Conservation (phyloP, 53 echinoderm and acorn worm genomes). For the Antedon mediterranea region DNA sequence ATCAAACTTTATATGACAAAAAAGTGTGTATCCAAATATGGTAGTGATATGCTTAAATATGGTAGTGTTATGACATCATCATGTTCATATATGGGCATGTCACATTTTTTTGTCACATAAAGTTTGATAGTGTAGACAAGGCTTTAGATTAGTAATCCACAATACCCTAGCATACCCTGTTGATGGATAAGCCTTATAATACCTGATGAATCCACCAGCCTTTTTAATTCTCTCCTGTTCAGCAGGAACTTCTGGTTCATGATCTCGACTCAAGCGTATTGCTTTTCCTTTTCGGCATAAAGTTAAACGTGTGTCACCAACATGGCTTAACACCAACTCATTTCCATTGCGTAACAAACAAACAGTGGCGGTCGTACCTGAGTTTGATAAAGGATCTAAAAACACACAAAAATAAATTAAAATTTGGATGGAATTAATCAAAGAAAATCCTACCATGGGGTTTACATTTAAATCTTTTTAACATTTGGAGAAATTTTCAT, state of each 20-base stretch:
- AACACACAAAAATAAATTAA: neutral
- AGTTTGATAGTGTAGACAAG: no score
- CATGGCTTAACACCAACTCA: slow-evolving; percentile 59
- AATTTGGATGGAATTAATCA: neutral
- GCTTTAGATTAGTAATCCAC: no score
- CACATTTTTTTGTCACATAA: no score
- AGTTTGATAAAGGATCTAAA: slow-evolving; percentile 35
- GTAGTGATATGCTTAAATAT: no score
- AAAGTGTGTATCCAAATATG: no score
- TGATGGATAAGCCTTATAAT: no score
- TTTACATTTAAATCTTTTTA: neutral
- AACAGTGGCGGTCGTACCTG: slow-evolving; percentile 85
- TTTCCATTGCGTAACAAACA: slow-evolving; percentile 80
- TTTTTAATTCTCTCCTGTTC: slow-evolving; percentile 53
- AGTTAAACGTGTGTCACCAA: slow-evolving; percentile 77
- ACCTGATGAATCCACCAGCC: slow-evolving; percentile 72
- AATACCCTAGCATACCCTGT: no score
- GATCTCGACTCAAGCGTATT: slow-evolving; percentile 52
- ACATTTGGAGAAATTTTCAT: no score
- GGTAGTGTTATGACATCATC: no score
- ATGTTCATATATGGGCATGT: no score
- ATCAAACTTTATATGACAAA: no score
- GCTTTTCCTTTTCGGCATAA: slow-evolving; percentile 72
- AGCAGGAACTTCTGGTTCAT: slow-evolving; percentile 52
- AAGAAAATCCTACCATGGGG: neutral